Evolutionary conservation across 2,113 vertebrate species (phyloP), one percentile per base, ranked within the genome.

Genomic region (Bubo bubo): DNA sequence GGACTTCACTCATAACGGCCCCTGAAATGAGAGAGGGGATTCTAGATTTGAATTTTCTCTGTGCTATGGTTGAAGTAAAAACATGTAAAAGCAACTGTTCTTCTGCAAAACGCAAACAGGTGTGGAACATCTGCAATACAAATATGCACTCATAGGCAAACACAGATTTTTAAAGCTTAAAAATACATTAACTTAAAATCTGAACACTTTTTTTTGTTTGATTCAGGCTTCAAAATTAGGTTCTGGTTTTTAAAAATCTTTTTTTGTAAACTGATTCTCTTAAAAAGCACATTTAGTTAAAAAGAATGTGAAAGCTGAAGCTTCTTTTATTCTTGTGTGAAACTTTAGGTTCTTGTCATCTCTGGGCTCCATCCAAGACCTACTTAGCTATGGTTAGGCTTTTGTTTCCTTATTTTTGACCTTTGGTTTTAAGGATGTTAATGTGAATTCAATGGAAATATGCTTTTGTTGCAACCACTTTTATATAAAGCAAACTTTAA

Each of bases 391-490:
- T 14, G 41, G 35, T 56, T 68, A 63, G 73, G 41, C 43, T 62
- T 94, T 97, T 88, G 26, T 67, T 89, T 84, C 60, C 74, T 70
- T 95, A 28, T 20, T 94, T 91, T 93, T 86, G 47, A 74, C 77
- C 95, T 93, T 90, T 94, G 23, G 6, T 80, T 94, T 63, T 95
- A n/a, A 72, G 55, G 52, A 76, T 56, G 55, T 59, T 91, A 73
- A 41, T 18, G 4, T 86, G 91, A 94, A 90, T 95, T 50, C 74
- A 92, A 75, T 79, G 62, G 52, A 70, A 84, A 86, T 60, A 64
- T 0, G 1, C 50, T 76, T 92, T 93, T 93, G 53, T 90, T 76
- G 45, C 50, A 90, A 58, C 24, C 4, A 35, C n/a, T 41, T 41
- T 94, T 12, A 24, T 41, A 66, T 27, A 81, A 64, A 64, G 59